Percentiles rank a stretch among this genome's conserved stretches.
Evolutionary conservation across 37 sponge, comb jelly and placozoan genomes (phyloP).

Genomic region (Crambe crambe): DNA sequence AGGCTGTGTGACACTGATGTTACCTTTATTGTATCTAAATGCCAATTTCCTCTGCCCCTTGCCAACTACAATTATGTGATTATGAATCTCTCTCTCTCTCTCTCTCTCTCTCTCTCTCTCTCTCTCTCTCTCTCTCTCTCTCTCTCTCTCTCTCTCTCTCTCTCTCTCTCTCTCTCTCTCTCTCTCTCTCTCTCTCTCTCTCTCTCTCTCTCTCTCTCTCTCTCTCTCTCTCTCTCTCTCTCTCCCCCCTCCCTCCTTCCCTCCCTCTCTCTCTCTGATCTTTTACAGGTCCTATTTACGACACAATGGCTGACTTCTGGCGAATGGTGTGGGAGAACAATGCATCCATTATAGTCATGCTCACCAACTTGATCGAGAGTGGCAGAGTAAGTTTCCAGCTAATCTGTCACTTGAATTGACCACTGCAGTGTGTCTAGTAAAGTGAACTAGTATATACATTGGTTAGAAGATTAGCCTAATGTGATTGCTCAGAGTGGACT

Average conservation of each 20-base stretch:
- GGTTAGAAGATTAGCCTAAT: too few relatives aligned
- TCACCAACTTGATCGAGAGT: conserved; percentile 63
- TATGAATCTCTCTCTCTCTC: too few relatives aligned
- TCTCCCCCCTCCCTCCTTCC: conserved; percentile 35
- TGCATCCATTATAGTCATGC: conserved; percentile 68
- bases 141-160: conserved; percentile 18
- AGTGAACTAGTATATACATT: too few relatives aligned
- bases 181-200: conserved; percentile 32
- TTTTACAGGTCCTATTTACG: conserved; percentile 55
- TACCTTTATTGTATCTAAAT: background rate
- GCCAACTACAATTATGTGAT: background rate
- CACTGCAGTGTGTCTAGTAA: too few relatives aligned
- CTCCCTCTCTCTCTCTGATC: conserved; percentile 23
- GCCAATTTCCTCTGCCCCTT: background rate
- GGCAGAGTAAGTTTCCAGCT: conserved; percentile 25
- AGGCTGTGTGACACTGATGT: background rate
- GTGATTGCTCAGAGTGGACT: too few relatives aligned
- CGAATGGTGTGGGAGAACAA: conserved; percentile 81
- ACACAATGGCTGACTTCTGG: conserved; percentile 80
- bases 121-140: conserved; percentile 34
- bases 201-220: conserved; percentile 35
- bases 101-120: conserved; percentile 3
- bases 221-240: conserved; percentile 23
- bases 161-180: conserved; percentile 35
- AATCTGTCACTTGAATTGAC: too few relatives aligned